These are phyloP conservation scores for Cyclopterus lumpus DNA, from an alignment of 2,797 vertebrate genomes.

Conservation along the genomic window DNA sequence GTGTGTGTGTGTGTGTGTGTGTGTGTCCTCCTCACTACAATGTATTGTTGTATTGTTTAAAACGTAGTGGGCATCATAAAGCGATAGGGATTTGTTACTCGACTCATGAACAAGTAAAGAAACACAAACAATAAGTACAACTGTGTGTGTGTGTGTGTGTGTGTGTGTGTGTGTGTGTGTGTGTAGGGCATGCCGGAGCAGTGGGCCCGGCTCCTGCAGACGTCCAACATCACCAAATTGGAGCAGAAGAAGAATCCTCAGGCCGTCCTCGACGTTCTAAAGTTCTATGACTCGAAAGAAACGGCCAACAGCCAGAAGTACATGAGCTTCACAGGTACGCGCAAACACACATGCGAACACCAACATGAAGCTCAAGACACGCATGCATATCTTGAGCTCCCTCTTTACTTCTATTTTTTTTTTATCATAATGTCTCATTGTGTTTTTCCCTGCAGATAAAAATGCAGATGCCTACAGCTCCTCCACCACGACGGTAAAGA, in stretches of 20 bases:
- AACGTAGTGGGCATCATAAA: neutral
- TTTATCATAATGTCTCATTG: neutral
- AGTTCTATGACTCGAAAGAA: slow-evolving; percentile 97
- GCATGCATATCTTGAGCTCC: neutral
- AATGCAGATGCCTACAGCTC: slow-evolving; percentile 89
- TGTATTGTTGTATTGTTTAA: neutral
- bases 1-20: slow-evolving; percentile 4
- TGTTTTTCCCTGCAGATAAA: slow-evolving; percentile 86
- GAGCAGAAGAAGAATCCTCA: slow-evolving; percentile 99
- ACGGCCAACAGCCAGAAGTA: slow-evolving; percentile 96
- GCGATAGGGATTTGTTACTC: neutral
- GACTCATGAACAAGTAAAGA: neutral
- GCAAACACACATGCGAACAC: neutral
- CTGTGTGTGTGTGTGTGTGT: slow-evolving; percentile 20
- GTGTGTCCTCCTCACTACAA: neutral
- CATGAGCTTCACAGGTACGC: slow-evolving; percentile 95
- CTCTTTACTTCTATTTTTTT: neutral
- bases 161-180: slow-evolving; percentile 37
- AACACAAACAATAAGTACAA: neutral
- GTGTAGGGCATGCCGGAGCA: slow-evolving; percentile 95
- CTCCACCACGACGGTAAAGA: slow-evolving; percentile 89
- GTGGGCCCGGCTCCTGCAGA: slow-evolving; percentile 94
- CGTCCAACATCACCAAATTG: slow-evolving; percentile 95
- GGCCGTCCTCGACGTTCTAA: slow-evolving; percentile 93
- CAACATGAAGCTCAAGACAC: neutral